phyloP scores from a whole-genome alignment of 1,140 invertebrate genomes.

The Schlechtendalia chinensis region DNA sequence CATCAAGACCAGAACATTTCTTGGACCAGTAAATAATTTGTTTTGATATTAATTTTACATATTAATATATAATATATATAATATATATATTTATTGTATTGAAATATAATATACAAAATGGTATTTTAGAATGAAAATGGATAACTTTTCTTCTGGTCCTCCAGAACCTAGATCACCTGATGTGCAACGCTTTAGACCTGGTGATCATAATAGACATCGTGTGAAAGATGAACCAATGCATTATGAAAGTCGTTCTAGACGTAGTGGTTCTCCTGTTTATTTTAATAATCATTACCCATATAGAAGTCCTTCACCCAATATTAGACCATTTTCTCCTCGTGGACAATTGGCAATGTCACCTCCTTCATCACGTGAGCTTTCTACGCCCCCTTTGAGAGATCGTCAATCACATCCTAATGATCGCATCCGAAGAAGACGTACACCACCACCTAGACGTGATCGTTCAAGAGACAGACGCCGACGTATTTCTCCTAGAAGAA shows the following conservation, averaged over 20 bases:
- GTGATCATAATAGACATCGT: conserved; percentile 36
- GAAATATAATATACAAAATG: no score
- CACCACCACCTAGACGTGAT: conserved; percentile 7
- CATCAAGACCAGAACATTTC: conserved; percentile 19
- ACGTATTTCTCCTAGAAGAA: conserved; percentile 27
- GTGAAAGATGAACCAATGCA: neutral
- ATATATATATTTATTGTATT: neutral
- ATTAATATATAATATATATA: no score
- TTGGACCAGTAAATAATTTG: conserved; percentile 20
- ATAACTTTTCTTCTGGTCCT: conserved; percentile 25
- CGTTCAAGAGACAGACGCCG: conserved; percentile 29
- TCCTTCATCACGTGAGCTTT: neutral
- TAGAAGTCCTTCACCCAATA: neutral
- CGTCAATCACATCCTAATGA: conserved; percentile 13
- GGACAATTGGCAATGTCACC: conserved; percentile 4
- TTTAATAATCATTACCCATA: conserved; percentile 17
- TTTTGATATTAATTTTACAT: neutral
- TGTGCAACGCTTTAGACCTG: conserved; percentile 7
- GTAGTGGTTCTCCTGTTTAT: conserved; percentile 14
- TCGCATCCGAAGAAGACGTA: conserved; percentile 13
- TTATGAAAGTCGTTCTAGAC: conserved; percentile 25
- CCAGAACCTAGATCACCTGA: conserved; percentile 40
- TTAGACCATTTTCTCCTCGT: conserved; percentile 25
- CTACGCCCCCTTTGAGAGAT: conserved; percentile 3
- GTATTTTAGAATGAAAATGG: conserved; percentile 24